Percentiles rank a stretch among this genome's conserved stretches.
These are phyloP conservation scores for Corythoichthys haematopterus DNA, from an alignment of 2,113 vertebrate species.

Conservation along the genomic window DNA sequence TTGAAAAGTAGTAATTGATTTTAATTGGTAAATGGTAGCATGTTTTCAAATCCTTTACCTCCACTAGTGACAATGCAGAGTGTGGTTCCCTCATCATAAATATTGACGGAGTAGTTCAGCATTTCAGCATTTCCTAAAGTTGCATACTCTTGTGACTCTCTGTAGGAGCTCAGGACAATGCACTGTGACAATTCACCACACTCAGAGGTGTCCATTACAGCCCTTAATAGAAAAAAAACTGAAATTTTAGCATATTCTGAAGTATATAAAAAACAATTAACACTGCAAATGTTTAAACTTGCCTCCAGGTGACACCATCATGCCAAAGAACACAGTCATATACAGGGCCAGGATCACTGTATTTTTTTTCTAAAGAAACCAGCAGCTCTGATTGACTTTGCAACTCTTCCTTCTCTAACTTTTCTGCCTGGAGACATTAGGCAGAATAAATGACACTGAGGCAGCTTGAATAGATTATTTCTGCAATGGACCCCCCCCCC, in stretches of 20 bases:
- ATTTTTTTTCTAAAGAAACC: slow-evolving; percentile 94
- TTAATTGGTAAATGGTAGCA: background rate
- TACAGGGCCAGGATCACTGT: slow-evolving; percentile 92
- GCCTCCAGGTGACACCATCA: slow-evolving; percentile 90
- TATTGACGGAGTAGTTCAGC: slow-evolving; percentile 95
- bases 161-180: slow-evolving; percentile 84
- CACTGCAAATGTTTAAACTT: background rate
- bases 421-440: slow-evolving; percentile 74
- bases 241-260: background rate
- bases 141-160: slow-evolving; percentile 86
- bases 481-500: background rate
- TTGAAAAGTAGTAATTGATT: background rate
- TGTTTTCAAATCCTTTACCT: slow-evolving; percentile 69
- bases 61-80: slow-evolving; percentile 96
- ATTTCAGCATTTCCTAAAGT: slow-evolving; percentile 92
- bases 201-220: slow-evolving; percentile 90
- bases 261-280: background rate
- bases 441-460: background rate
- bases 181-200: slow-evolving; percentile 80
- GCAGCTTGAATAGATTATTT: background rate
- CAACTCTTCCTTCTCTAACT: slow-evolving; percentile 90
- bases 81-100: slow-evolving; percentile 93
- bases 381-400: slow-evolving; percentile 89
- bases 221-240: slow-evolving; percentile 69
- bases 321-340: slow-evolving; percentile 96